Base-by-base conservation (phyloP, 2,888 invertebrate genomes). In the Drosophila multiciliata region DNA sequence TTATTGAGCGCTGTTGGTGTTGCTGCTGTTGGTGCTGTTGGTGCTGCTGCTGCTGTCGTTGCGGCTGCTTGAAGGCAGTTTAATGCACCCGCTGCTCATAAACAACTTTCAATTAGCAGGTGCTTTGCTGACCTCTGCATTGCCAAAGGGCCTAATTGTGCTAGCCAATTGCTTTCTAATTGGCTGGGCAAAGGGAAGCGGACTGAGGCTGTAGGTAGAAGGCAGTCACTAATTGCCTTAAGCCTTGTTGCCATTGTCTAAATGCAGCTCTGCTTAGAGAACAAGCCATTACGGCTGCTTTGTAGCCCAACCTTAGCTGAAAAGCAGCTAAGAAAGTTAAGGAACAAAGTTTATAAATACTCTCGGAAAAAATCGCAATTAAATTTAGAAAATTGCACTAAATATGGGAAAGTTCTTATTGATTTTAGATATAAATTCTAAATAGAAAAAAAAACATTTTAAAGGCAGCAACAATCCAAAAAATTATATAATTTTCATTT, bases 51-150 rank as follows among this genome's bases (percentile, higher is more conserved):
- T 45, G 42, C 9, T 40, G 2, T 7, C 17, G 38, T 32, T 48
- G 63, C 49, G 53, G 49, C 59, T 66, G 38, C 68, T 40, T 23
- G 23, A 45, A 29, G 45, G 49, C 54, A 54, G 57, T 49, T 61
- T 71, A 87, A 78, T 74, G 74, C 75, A 63, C 42, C 45, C 66
- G 57, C 58, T 62, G 71, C 63, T 75, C 74, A 75, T 81, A 83
- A 85, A 83, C 83, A 82, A 73, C 72, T 79, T 89, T 89, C 87
- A 87, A 87, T 87, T 87, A 87, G 66, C 83, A 87, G 84, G 76
- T 79, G 68, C 80, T 82, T 68, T 32, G 33, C 54, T 42, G 58
- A 73, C 62, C 54, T 60, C 48, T 53, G 59, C 59, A 50, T 35
- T 62, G 54, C 66, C 69, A 42, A 45, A 17, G 40, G 55, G 66